Evolutionary conservation across 1,140 invertebrate genomes (phyloP), one percentile per base, ranked within the genome.

Genomic region (Drosophila bipectinata): DNA sequence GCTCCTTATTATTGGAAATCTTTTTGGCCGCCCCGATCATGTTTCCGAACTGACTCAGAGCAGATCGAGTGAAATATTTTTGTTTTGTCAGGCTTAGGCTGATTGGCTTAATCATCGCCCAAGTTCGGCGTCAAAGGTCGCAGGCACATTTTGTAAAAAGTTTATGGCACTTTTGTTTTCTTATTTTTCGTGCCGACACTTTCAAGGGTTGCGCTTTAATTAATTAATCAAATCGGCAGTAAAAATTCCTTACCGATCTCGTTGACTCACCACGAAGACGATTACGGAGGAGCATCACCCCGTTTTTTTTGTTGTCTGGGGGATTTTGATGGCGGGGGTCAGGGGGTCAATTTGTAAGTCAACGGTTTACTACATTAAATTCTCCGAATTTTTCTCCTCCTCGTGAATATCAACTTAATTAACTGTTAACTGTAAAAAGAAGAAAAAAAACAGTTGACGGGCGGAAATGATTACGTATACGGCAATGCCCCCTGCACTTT

Each of bases 141-240:
- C 39, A 44, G 58, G 59, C 21, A 60, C 44, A 56, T 37, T 37
- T 57, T 67, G 74, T 72, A 61, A 77, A 79, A 76, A 84, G 60
- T 44, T 44, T 54, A 77, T 74, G 82, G 77, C 73, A 85, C 80
- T 63, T 61, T 18, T 51, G 53, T 60, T 28, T 28, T 28, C 26
- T 5, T 8, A 41, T 26, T 71, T 63, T 61, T 61, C 45, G 48
- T 77, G 74, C 81, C 81, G 78, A 87, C 82, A 85, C 81, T 77
- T 79, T 58, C 7, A 41, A 60, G 83, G 83, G 76, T 83, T 87
- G 79, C 48, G 79, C 62, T 71, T 83, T 88, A 87, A 87, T 87
- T 88, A 87, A 88, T 87, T 87, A 88, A 87, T 87, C 83, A 79
- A 87, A 87, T 88, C 83, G 82, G 69, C 75, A 87, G 63, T 52